These are phyloP conservation scores for Peucedramus taeniatus DNA, from an alignment of 2,113 vertebrate species.

Conservation along the genomic window DNA sequence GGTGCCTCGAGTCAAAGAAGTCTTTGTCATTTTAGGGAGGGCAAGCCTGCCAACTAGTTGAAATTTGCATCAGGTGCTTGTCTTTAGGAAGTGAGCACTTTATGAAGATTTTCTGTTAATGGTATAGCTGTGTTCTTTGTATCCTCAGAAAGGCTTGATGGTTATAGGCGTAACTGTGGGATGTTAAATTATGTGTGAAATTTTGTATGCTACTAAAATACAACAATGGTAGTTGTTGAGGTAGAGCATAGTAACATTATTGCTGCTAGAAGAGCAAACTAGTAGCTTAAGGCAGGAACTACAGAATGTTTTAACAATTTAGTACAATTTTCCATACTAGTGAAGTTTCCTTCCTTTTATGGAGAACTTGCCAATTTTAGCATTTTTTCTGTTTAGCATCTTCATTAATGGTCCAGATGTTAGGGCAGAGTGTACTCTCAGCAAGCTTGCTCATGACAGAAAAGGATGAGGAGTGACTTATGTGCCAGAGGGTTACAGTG, in stretches of 20 bases:
- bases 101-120: background rate
- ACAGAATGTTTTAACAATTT: background rate
- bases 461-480: background rate
- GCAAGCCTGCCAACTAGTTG: background rate
- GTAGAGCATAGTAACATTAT: background rate
- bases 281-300: background rate
- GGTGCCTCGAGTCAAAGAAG: background rate
- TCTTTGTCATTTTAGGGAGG: background rate
- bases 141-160: background rate
- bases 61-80: background rate
- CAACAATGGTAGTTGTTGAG: background rate
- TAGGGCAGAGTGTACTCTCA: background rate
- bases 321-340: background rate
- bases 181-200: background rate
- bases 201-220: background rate
- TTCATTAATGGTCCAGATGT: background rate
- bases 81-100: background rate
- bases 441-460: background rate
- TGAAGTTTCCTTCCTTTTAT: background rate
- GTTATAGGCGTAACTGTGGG: background rate
- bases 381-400: background rate
- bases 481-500: background rate
- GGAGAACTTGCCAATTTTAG: background rate
- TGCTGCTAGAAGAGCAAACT: background rate
- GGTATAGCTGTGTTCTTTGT: background rate